These are phyloP conservation scores for Lysandra coridon DNA, from an alignment of 2,888 invertebrate genomes.

Conservation along the genomic window DNA sequence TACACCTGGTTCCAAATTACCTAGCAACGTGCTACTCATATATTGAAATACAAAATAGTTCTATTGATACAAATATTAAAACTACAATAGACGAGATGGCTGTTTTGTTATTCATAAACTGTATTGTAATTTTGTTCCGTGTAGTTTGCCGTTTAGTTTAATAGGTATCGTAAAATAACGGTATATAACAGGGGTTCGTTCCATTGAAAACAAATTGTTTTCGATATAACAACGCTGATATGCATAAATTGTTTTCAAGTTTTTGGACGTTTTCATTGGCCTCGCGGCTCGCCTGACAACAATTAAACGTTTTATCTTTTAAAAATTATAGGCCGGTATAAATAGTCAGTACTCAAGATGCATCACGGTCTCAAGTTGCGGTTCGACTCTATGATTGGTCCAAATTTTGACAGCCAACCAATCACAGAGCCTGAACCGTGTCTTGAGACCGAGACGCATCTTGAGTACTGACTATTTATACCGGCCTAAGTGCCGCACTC, in stretches of 20 bases:
- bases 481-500: too few species aligned
- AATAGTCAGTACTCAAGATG: too few species aligned
- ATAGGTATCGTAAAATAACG: conserved; percentile 33
- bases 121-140: conserved; percentile 19
- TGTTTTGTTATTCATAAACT: conserved; percentile 23
- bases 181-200: conserved; percentile 29
- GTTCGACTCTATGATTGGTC: too few species aligned
- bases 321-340: neutral
- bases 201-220: conserved; percentile 33
- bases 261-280: neutral
- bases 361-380: too few species aligned
- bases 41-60: neutral
- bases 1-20: neutral
- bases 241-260: conserved; percentile 17
- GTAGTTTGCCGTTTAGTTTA: conserved; percentile 29
- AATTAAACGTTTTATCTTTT: conserved; percentile 26
- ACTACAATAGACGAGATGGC: neutral
- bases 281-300: neutral
- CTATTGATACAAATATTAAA: conserved; percentile 5
- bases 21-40: neutral
- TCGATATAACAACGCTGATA: conserved; percentile 28
- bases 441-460: too few species aligned
- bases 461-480: too few species aligned
- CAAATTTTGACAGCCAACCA: too few species aligned
- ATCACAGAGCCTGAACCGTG: too few species aligned